Evolutionary conservation across 1,140 invertebrate species (phyloP), one percentile per base, ranked within the genome.

Genomic region (Drosophila parabipectinata): DNA sequence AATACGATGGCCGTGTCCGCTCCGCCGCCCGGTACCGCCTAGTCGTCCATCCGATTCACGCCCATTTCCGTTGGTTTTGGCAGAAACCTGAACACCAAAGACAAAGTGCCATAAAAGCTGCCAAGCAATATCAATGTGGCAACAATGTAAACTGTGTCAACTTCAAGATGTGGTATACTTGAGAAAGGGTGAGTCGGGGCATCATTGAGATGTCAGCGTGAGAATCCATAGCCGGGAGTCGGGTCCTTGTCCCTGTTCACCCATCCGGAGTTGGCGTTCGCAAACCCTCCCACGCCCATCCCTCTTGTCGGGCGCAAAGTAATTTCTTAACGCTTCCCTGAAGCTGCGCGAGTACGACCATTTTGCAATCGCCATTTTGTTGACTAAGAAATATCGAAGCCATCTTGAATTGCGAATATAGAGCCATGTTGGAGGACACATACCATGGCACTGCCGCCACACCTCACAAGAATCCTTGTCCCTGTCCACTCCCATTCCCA

Each of bases 371-470:
- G 82, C 82, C 82, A 87, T 87, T 87, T 87, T 83, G 82, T 87
- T 87, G 83, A 87, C 83, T 88, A 89, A 87, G 83, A 87, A 87
- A 87, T 87, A 87, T 87, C 83, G 83, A 88, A 87, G 83, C 83
- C 79, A 87, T 88, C 79, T 87, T 88, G 66, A 83, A 87, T 79
- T 88, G 83, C 83, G 83, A 88, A 83, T 87, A 79, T 87, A 62
- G 74, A 72, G 75, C 71, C 66, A 82, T 79, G 78, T 79, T 72
- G 88, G 62, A 68, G 50, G 56, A 34, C 50, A 41, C 60, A 32
- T 52, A 61, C 41, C 51, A 37, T 55, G 30, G 45, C 26, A 48
- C 41, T 32, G 34, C 10, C 34, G 34, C 34, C 34, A 37, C 34
- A 4, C 34, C 34, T 37, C 3, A 21, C 10, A 37, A 12, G 34